These are phyloP conservation scores for Nomada flava DNA, from an alignment of 2,888 invertebrate genomes.

Conservation along the genomic window DNA sequence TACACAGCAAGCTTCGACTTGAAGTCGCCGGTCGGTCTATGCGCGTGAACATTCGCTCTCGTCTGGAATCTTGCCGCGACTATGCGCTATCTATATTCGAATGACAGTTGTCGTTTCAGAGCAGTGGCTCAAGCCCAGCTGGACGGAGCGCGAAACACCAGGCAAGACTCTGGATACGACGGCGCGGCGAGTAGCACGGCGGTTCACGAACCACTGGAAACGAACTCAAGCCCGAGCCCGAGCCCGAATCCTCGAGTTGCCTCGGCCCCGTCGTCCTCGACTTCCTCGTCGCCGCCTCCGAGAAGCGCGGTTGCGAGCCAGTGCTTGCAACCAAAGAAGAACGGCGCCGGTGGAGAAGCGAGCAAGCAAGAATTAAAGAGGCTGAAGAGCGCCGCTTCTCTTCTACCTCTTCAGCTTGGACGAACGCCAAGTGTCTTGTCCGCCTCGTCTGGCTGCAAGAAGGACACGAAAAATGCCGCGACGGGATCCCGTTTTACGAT, in stretches of 20 bases:
- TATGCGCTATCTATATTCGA: slow-evolving; percentile 65
- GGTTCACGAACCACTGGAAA: slow-evolving; percentile 77
- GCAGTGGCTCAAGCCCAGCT: slow-evolving; percentile 81
- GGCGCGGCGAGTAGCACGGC: slow-evolving; percentile 77
- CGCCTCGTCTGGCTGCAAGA: slow-evolving; percentile 87
- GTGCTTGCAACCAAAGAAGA: slow-evolving; percentile 75
- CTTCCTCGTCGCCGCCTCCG: slow-evolving; percentile 79
- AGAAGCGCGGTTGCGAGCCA: slow-evolving; percentile 26
- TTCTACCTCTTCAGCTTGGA: slow-evolving; percentile 80
- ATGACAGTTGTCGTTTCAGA: slow-evolving; percentile 77
- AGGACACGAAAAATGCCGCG: slow-evolving; percentile 89
- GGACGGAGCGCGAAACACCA: slow-evolving; percentile 68
- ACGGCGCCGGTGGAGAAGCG: slow-evolving; percentile 73
- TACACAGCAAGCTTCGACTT: not conserved
- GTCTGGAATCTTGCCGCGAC: not conserved
- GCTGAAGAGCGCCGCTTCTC: slow-evolving; percentile 77
- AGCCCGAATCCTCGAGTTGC: slow-evolving; percentile 79
- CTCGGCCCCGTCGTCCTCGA: slow-evolving; percentile 82
- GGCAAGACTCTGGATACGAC: slow-evolving; percentile 81
- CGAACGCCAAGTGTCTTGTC: slow-evolving; percentile 78
- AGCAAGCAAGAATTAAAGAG: slow-evolving; percentile 80
- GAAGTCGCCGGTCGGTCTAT: too few species aligned
- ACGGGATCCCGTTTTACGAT: slow-evolving; percentile 93
- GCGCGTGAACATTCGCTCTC: slow-evolving; percentile 30
- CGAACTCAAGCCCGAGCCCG: slow-evolving; percentile 81